Evolutionary conservation across 2,888 invertebrate species (phyloP), one percentile per base, ranked within the genome.

Genomic region (Athalia rosae): DNA sequence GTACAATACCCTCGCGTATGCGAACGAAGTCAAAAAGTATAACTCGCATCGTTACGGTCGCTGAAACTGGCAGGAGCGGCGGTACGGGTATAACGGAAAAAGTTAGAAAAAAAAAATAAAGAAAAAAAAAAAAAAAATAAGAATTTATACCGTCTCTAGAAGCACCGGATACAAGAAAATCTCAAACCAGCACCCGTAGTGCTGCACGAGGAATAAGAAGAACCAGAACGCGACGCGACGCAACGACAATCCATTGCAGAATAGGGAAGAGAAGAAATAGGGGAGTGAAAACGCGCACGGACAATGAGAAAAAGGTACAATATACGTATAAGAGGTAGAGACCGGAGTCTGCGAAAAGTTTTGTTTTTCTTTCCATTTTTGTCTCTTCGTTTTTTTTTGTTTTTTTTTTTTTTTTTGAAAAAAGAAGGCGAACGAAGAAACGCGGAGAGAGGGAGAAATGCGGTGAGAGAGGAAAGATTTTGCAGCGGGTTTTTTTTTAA

Each of bases 51-150:
- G 67, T 67, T 67, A 53, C 53, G 53, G 50, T 67, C 67, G 53
- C 41, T 67, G 67, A 67, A 67, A 67, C 50, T 67, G 67, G 67
- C 67, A 67, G 28, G 67, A 67, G 67, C 50, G 67, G 50, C n/a
- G 67, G 67, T 7, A 53, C n/a, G n/a, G n/a, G n/a, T n/a, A n/a
- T n/a, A 15, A 63, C 11, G 13, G 58, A 11, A 58, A 58, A 58
- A 11, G n/a, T 56, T 6, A 50, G 28, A 67, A 41, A 53, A 67
- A 67, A 28, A 2, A n/a, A n/a, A n/a, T n/a, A n/a, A 41, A 67
- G 66, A 11, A 50, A 15, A 63, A 11, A 13, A 58, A 11, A 58
- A 58, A 4, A 11, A 58, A 58, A 3, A 50, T 28, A 67, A 41
- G 67, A 67, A 67, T 67, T 67, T 67, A 67, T 67, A 67, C 67